Base-by-base conservation (phyloP, 2,888 invertebrate species). In the Hyposoter didymator region DNA sequence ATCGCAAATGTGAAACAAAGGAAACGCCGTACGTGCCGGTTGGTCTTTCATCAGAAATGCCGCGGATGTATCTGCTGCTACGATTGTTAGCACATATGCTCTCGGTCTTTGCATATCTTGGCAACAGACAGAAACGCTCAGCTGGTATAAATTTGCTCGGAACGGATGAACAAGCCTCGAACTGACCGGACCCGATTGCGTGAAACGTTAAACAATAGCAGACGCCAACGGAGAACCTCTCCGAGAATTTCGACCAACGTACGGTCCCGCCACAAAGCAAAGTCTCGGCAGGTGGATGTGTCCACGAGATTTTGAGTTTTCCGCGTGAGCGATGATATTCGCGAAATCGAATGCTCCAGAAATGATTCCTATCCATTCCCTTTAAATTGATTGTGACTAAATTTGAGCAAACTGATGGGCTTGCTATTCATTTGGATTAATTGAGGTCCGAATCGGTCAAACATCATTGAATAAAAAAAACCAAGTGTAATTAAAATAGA, bases 181-280 rank as follows among this genome's bases (percentile, higher is more conserved):
- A 79, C 82, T 73, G 75, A 82, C 79, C 83, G 85, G 78, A 67
- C 67, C 74, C 49, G 43, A 69, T 22, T 35, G 66, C 47, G 39
- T 22, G 62, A 49, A 80, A 82, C 82, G 78, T 76, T 78, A 82
- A 86, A 86, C 82, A 82, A 82, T 82, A 84, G 67, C 73, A 73
- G 49, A 19, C 28, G 52, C 45, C 35, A 39, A 76, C 17, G 35
- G 52, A 35, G 64, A 75, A 59, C 32, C 28, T 17, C 14, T 45
- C 74, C 75, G 64, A 55, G 47, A 82, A 82, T 79, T 72, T 39
- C 49, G 43, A 55, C 47, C 70, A 66, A 78, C n/a, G n/a, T n/a
- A 78, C 59, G 81, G 72, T 70, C 43, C 45, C 22, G 17, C 43
- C 43, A 45, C 67, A 59, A 62, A 49, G 64, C 75, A n/a, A 49